Conservation (phyloP, 37 sponge, comb jelly and placozoan species). For the Cladorhizidae sp. region DNA sequence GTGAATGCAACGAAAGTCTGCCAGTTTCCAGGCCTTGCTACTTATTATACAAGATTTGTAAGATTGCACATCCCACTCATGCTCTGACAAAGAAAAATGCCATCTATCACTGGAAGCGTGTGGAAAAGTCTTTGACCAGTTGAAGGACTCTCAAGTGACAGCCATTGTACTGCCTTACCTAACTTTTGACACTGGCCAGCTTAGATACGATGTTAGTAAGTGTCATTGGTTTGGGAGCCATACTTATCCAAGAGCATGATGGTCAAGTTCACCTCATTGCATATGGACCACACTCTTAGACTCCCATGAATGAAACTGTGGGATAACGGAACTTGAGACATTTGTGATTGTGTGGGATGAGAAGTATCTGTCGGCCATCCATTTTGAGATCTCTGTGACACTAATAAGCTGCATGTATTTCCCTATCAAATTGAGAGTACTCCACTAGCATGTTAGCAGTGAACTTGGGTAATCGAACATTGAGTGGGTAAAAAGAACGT, state of each 20-base stretch:
- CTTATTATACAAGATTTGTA: no score
- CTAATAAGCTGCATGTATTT: no score
- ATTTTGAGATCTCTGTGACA: no score
- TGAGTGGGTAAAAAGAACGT: no score
- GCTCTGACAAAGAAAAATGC: constrained; percentile 18
- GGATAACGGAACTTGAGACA: constrained; percentile 68
- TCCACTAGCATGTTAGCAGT: no score
- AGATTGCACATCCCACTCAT: constrained; percentile 2
- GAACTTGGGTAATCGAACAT: no score
- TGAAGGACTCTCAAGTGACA: constrained; percentile 17
- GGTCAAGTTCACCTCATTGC: constrained; percentile 56
- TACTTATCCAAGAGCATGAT: constrained; percentile 15
- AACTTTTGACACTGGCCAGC: not conserved
- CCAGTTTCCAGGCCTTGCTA: no score
- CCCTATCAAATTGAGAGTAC: no score
- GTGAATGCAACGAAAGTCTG: not conserved
- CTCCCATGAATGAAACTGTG: constrained; percentile 6
- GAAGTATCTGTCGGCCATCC: no score
- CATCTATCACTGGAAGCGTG: no score
- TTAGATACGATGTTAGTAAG: constrained; percentile 21
- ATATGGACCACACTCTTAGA: constrained; percentile 42
- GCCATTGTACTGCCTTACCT: constrained; percentile 44
- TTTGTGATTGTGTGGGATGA: constrained; percentile 36
- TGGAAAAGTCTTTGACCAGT: constrained; percentile 25
- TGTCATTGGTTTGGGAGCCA: constrained; percentile 15